phyloP scores from a whole-genome alignment of 1,140 invertebrate genomes.

The Argopecten irradians region DNA sequence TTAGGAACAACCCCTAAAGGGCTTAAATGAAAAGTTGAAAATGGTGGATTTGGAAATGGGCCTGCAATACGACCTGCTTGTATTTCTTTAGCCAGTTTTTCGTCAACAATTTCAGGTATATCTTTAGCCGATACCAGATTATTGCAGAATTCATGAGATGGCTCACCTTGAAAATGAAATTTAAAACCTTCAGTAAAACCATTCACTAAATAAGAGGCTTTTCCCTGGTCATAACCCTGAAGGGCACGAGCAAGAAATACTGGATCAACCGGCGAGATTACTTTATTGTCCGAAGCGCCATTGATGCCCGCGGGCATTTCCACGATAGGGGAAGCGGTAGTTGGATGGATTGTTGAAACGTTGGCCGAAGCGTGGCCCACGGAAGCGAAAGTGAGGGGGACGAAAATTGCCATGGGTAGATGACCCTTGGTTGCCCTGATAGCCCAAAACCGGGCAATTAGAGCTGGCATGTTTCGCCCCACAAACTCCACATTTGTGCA shows the following conservation, averaged over 20 bases:
- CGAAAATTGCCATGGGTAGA: not conserved
- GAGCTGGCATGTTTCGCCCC: too few species aligned
- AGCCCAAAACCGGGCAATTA: too few species aligned
- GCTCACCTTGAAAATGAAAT: not conserved
- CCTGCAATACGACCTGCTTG: not conserved
- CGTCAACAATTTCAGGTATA: too few species aligned
- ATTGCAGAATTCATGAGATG: not conserved
- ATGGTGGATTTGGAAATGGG: not conserved
- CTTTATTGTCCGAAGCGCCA: not conserved
- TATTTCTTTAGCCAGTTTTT: slow-evolving; percentile 2
- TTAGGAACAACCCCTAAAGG: slow-evolving; percentile 33
- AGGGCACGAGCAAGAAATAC: not conserved
- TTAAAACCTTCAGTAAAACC: not conserved
- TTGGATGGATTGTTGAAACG: too few species aligned
- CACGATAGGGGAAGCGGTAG: too few species aligned
- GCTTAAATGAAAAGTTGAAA: not conserved
- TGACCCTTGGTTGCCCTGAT: too few species aligned
- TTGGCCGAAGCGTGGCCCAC: too few species aligned
- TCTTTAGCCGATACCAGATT: too few species aligned
- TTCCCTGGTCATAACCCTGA: not conserved
- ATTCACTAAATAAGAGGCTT: not conserved
- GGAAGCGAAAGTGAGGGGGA: not conserved
- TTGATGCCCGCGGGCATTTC: not conserved
- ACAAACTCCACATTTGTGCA: too few species aligned
- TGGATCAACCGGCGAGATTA: not conserved